These are phyloP conservation scores for Drosophila sucinea DNA, from an alignment of 1,140 invertebrate genomes.

Conservation along the genomic window DNA sequence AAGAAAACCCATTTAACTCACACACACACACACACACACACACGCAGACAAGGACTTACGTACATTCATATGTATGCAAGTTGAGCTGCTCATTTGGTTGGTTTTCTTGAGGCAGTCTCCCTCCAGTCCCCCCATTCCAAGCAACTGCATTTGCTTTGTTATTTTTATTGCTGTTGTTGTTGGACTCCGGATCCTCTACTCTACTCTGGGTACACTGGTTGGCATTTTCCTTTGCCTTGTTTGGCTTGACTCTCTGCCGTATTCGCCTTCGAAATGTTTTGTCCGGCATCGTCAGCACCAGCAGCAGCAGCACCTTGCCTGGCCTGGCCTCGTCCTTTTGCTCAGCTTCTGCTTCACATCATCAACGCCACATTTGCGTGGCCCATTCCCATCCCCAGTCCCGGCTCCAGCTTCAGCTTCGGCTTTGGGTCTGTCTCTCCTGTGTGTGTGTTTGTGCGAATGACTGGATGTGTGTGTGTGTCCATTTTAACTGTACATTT, in stretches of 20 bases:
- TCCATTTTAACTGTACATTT: constrained; percentile 73
- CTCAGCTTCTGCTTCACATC: constrained; percentile 26
- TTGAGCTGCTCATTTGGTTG: constrained; percentile 53
- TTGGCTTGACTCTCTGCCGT: constrained; percentile 38
- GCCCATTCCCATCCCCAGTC: constrained; percentile 11
- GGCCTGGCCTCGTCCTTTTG: constrained; percentile 39
- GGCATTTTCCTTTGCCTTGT: constrained; percentile 47
- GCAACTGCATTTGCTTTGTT: constrained; percentile 43
- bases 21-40: constrained; percentile 1
- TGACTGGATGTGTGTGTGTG: constrained; percentile 27
- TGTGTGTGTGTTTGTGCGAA: constrained; percentile 38
- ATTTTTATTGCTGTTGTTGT: constrained; percentile 46
- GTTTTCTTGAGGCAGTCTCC: constrained; percentile 32
- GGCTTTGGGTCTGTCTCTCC: constrained; percentile 15
- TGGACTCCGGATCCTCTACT: not conserved
- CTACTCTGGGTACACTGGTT: constrained; percentile 16
- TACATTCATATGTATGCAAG: constrained; percentile 32
- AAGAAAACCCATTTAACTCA: constrained; percentile 9
- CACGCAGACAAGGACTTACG: not conserved
- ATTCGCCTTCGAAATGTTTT: constrained; percentile 49
- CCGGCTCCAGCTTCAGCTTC: constrained; percentile 7
- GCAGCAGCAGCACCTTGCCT: constrained; percentile 34
- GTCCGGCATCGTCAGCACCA: constrained; percentile 27
- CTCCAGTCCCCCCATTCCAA: not conserved
- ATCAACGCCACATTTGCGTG: constrained; percentile 78